Evolutionary conservation across 2,113 vertebrate genomes (phyloP).

Genomic region (Xiphias gladius): DNA sequence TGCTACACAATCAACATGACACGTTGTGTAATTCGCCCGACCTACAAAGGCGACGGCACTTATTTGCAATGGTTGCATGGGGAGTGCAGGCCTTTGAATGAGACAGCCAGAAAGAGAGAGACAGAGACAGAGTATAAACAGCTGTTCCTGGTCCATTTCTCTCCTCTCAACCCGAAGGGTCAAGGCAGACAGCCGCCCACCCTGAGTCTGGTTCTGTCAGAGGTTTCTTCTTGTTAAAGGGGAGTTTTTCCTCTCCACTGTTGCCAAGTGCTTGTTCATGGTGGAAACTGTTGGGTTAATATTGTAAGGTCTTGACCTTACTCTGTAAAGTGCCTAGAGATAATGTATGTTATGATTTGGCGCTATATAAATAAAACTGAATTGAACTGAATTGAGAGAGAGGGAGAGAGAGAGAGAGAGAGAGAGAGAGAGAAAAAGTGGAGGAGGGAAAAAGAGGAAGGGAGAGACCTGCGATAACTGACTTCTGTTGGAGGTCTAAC

Average conservation of each 20-base stretch:
- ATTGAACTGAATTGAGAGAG: too few species aligned
- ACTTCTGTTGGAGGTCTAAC: constrained; percentile 57
- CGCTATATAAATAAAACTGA: too few species aligned
- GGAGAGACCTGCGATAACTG: constrained; percentile 34
- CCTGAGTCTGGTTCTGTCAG: too few species aligned
- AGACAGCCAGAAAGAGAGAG: constrained; percentile 37
- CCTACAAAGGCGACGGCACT: constrained; percentile 73
- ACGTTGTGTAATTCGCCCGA: constrained; percentile 79
- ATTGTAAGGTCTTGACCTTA: too few species aligned
- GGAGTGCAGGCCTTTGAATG: constrained; percentile 43
- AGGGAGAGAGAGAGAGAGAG: background rate
- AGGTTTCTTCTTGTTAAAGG: too few species aligned
- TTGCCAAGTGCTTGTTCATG: too few species aligned
- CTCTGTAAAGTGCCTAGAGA: too few species aligned
- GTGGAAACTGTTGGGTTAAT: too few species aligned
- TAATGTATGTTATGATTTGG: too few species aligned
- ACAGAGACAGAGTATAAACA: background rate
- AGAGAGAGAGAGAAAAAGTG: background rate
- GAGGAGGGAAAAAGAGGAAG: background rate
- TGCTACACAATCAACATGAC: constrained; percentile 79
- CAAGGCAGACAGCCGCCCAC: too few species aligned
- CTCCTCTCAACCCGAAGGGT: background rate
- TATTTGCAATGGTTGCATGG: constrained; percentile 57
- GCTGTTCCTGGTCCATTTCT: too few species aligned
- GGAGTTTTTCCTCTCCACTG: too few species aligned